Evolutionary conservation across 2,113 vertebrate genomes (phyloP), one percentile per base, ranked within the genome.

Genomic region (Hirundichthys speculiger): DNA sequence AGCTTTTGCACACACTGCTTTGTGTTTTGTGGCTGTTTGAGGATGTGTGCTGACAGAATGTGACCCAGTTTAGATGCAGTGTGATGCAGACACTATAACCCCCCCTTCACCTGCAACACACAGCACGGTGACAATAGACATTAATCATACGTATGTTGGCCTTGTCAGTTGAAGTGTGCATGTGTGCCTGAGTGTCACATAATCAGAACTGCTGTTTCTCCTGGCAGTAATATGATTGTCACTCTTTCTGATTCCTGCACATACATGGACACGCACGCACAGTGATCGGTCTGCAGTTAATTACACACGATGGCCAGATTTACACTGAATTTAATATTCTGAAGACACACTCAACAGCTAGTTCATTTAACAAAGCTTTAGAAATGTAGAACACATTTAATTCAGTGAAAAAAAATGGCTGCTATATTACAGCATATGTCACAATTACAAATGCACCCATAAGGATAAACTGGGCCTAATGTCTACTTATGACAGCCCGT

Each of bases 41-140:
- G 11, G 40, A 41, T 54, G 19, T 15, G 41, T 5, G 47, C 18
- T 61, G 61, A 63, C 41, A 34, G 20, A 25, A 11, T 2, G 58
- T 80, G 84, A 86, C 74, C 80, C 48, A 78, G 55, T 82, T 83
- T 30, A 68, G 51, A 57, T 41, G 40, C 34, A 21, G 27, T 34
- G 51, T 27, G 62, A 50, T 34, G 66, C 20, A 60, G 74, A 62
- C 83, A 55, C 12, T 8, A 11, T 68, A 24, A 81, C 73, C 42
- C 21, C 7, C 67, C 60, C n/a, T n/a, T 47, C 75, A 84, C 73
- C 85, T 73, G 66, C 38, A 19, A 70, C 73, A 74, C 71, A 63
- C 59, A 21, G 55, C 11, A 0, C 0, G 14, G 58, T 42, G 76
- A 69, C 79, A 57, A 40, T 13, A 69, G 13, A 40, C 56, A 80